These are phyloP conservation scores for Labrus mixtus DNA, from an alignment of 2,113 vertebrate genomes.

Conservation along the genomic window DNA sequence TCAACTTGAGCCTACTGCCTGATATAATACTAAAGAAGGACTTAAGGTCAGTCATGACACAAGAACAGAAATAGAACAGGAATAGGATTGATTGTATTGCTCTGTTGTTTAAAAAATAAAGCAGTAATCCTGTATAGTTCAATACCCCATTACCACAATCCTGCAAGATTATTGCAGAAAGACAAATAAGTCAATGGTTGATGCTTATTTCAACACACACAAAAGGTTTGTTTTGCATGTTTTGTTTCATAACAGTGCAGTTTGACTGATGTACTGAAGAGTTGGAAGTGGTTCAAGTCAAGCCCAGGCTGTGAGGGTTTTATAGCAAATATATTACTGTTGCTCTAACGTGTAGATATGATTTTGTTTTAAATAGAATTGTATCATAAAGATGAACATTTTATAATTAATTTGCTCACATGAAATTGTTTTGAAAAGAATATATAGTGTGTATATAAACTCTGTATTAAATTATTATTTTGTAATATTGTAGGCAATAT, in stretches of 20 bases:
- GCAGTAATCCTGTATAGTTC: background rate
- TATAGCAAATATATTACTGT: background rate
- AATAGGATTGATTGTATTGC: background rate
- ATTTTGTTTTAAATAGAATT: background rate
- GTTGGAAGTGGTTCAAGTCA: background rate
- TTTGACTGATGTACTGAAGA: background rate
- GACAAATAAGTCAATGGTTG: background rate
- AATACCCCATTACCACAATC: background rate
- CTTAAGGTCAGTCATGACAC: slow-evolving; percentile 1
- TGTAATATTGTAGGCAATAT: background rate
- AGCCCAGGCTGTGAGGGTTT: slow-evolving; percentile 1
- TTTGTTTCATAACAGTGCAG: background rate
- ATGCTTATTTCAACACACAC: background rate
- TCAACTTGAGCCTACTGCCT: background rate
- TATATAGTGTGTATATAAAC: too few relatives aligned
- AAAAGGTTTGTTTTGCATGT: background rate
- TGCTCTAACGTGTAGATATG: background rate
- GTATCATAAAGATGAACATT: background rate
- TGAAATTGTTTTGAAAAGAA: too few relatives aligned
- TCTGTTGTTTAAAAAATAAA: background rate
- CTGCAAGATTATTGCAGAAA: background rate
- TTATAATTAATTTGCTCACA: background rate
- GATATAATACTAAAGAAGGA: background rate
- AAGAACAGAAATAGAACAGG: background rate
- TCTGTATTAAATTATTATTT: background rate